These are phyloP conservation scores for Brachionus manjavacas DNA, from an alignment of 1,140 invertebrate species.

Conservation along the genomic window DNA sequence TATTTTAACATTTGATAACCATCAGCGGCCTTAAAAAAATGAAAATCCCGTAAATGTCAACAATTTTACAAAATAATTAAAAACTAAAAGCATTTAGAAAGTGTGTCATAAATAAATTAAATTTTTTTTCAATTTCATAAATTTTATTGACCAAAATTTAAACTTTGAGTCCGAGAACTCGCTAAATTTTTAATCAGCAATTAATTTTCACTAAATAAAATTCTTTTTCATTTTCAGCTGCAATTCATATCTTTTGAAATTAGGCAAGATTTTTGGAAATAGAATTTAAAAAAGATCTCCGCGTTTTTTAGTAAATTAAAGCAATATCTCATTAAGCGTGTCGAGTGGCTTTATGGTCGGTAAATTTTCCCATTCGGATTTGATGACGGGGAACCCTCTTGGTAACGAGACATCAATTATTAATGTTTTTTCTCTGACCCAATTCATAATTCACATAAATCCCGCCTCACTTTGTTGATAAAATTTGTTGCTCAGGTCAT, in stretches of 20 bases:
- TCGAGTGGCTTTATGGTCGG: not conserved
- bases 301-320: no score
- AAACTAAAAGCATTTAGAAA: not conserved
- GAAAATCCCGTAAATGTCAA: not conserved
- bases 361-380: not conserved
- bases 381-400: not conserved
- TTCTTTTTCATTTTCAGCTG: no score
- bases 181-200: not conserved
- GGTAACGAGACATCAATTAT: not conserved
- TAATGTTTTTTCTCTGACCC: not conserved
- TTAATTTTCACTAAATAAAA: not conserved
- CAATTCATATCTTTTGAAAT: no score
- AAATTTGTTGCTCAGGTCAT: not conserved
- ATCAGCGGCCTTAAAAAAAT: not conserved
- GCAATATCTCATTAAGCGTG: not conserved
- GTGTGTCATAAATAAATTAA: not conserved
- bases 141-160: not conserved
- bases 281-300: not conserved
- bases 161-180: not conserved
- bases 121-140: not conserved
- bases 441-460: not conserved
- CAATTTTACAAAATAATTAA: not conserved
- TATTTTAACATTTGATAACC: not conserved
- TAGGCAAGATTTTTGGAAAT: no score
- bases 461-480: constrained; percentile 15